Percentiles rank a stretch among this genome's conserved stretches.
Conservation (phyloP, 2,888 invertebrate species). For the Hetaerina titia region DNA sequence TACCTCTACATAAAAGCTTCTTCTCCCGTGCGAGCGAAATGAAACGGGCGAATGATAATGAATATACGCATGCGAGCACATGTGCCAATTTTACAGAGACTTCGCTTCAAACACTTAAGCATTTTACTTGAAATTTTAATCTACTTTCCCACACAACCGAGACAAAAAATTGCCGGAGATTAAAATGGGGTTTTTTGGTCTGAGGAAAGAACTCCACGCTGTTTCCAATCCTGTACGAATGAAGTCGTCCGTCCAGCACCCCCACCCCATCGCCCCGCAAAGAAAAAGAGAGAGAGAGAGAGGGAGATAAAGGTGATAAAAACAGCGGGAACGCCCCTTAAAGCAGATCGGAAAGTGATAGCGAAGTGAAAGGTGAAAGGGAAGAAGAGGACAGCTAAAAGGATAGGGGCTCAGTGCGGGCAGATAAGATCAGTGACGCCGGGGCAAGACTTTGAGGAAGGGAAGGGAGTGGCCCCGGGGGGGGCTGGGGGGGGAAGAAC, state of each 20-base stretch:
- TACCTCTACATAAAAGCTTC: too few relatives aligned
- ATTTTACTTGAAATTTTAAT: not conserved
- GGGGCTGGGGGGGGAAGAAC: not conserved
- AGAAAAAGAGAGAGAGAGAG: too few relatives aligned
- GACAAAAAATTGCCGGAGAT: not conserved
- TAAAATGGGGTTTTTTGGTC: too few relatives aligned
- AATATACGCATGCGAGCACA: too few relatives aligned
- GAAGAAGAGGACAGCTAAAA: slow-evolving; percentile 22
- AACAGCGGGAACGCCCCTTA: not conserved
- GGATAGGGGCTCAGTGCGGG: not conserved
- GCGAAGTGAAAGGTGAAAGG: not conserved
- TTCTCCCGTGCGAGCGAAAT: too few relatives aligned
- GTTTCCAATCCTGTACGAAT: not conserved
- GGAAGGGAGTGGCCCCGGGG: too few relatives aligned
- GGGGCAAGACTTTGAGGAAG: too few relatives aligned
- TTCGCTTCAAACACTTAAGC: too few relatives aligned
- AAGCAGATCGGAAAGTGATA: slow-evolving; percentile 7
- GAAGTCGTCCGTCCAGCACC: not conserved
- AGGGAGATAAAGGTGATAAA: not conserved
- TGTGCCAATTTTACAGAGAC: too few relatives aligned
- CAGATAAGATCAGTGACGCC: not conserved
- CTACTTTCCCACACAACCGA: not conserved
- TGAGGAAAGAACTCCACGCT: not conserved
- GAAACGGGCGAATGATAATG: too few relatives aligned
- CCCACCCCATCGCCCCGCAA: not conserved